Evolutionary conservation across 2,113 vertebrate genomes (phyloP), one percentile per base, ranked within the genome.

Genomic region (Rhadina sibilatrix): DNA sequence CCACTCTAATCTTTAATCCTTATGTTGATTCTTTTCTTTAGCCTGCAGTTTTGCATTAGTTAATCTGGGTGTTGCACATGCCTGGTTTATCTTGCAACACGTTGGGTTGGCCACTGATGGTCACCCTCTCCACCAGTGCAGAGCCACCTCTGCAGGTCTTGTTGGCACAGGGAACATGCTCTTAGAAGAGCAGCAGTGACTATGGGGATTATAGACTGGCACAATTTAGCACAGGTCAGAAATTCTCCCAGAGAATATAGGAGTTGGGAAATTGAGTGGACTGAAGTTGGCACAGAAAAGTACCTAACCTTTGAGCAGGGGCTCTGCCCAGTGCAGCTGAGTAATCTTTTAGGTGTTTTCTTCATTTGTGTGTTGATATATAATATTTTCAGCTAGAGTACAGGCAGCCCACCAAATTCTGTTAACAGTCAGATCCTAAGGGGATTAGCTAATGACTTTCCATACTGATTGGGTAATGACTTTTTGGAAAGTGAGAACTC

Each of bases 391-490:
- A 0, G 63, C 79, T 59, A 83, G 31, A 38, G 85, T 80, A 93
- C 90, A 95, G 75, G 56, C 90, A 95, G 44, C 74, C 50, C 63
- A 94, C 90, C 87, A 88, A 91, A 90, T 90, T 95, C 68, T 86
- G 83, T 86, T 96, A 95, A 87, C 52, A 77, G 33, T 49, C 22
- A 86, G 50, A 80, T 90, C 82, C 83, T 91, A 63, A 93, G 70
- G 56, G 93, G 79, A 95, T 95, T 96, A 95, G 85, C 93, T 97
- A 95, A 96, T 96, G 93, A 94, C 90, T 97, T 96, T 93, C 75
- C 79, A 71, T 94, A 91, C 87, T 83, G 94, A 95, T 94, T 95
- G 95, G 90, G 84, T 96, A 96, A 94, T 92, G 91, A 91, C 89
- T 96, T 90, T 90, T 83, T 74, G 82, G 87, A 96, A 96, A 97